A percentile compares a stretch with the other conserved stretches of the same genome.
phyloP scores from a whole-genome alignment of 2,797 vertebrate genomes.

The Helarctos malayanus region DNA sequence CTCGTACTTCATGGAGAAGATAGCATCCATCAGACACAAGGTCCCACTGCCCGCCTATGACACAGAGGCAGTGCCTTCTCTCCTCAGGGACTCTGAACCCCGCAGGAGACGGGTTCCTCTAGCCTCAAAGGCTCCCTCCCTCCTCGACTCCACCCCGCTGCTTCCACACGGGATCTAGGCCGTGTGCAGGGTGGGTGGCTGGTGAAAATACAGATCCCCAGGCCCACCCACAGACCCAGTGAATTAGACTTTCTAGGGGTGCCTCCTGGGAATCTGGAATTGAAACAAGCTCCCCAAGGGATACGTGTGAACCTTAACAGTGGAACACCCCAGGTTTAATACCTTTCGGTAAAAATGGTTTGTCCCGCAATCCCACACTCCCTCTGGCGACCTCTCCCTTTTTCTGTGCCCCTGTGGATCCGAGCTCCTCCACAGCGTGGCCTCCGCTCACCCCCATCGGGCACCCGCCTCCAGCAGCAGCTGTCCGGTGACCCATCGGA shows the following conservation, averaged over 20 bases:
- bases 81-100: not conserved
- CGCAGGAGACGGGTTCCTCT: not conserved
- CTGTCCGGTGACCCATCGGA: rapidly evolving
- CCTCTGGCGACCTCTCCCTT: not conserved
- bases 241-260: not conserved
- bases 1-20: not conserved
- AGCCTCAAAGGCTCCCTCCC: not conserved
- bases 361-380: not conserved
- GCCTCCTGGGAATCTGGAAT: not conserved
- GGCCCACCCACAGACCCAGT: not conserved
- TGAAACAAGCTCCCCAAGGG: not conserved
- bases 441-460: not conserved
- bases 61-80: not conserved
- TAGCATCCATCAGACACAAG: not conserved
- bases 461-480: not conserved
- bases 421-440: not conserved
- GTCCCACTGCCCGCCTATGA: not conserved
- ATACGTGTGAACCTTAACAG: not conserved
- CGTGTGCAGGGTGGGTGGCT: too few species aligned
- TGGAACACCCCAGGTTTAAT: not conserved
- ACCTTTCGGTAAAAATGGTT: not conserved
- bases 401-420: not conserved
- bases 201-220: conserved; percentile 6
- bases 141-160: not conserved
- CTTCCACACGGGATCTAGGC: not conserved